Evolutionary conservation across 2,113 vertebrate genomes (phyloP), one percentile per base, ranked within the genome.

Genomic region (Solea senegalensis): DNA sequence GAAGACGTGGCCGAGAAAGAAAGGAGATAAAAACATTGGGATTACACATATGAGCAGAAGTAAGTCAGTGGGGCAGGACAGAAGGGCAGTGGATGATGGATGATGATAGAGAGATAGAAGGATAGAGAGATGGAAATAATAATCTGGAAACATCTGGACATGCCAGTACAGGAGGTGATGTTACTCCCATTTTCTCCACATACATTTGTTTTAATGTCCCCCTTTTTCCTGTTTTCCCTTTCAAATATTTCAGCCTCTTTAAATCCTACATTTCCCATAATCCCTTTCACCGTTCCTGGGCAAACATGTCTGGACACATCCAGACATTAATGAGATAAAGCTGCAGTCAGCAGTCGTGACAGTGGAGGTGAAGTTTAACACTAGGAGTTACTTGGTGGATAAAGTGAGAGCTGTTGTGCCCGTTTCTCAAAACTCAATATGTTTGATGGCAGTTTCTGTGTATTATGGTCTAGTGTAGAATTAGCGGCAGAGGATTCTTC

Each of bases 141-240:
- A 86, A 90, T 86, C 85, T 78, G 64, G 44, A 41, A 85, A 86
- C 86, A 92, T 91, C 91, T 91, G 90, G 89, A 81, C 72, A 9
- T 48, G 51, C 45, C 15, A n/a, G 39, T 68, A 57, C 60, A 59
- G 49, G 59, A 13, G 9, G 11, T 48, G 45, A 2, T 14, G 9
- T 14, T 48, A 48, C 45, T 10, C 14, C 11, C 44, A 10, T 11
- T 39, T 14, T 59, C 27, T 40, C 7, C 27, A n/a, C n/a, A 3
- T 27, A 51, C 28, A 13, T 34, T 7, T 1, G 58, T 34, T 15
- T 11, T 43, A 21, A 54, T 16, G 28, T 54, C 6, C 14, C 34
- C 34, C 34, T 34, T 34, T 34, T 34, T 3, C 34, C 61, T 65
- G 69, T 74, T 2, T 28, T 3, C 65, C 12, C 49, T 27, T n/a